Evolutionary conservation across 1,140 invertebrate genomes (phyloP).

Genomic region (Manduca sexta): DNA sequence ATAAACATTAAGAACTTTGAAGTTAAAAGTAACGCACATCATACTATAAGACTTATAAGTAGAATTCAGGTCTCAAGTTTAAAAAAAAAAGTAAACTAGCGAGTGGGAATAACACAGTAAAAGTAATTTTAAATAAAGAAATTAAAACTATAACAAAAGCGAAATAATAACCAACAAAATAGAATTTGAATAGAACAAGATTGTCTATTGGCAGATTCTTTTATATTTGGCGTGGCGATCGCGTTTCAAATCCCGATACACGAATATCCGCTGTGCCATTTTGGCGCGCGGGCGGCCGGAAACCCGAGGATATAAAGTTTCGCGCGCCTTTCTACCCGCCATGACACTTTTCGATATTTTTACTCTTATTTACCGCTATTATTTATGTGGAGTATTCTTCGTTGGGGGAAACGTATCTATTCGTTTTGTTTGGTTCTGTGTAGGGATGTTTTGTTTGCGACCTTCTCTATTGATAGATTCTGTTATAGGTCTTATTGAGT

Average conservation of each 20-base stretch:
- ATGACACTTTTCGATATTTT: slow-evolving; percentile 69
- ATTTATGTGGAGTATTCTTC: slow-evolving; percentile 57
- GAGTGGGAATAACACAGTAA: too few relatives aligned
- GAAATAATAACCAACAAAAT: too few relatives aligned
- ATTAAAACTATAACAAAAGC: too few relatives aligned
- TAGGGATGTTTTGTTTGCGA: slow-evolving; percentile 15
- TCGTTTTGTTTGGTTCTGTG: slow-evolving; percentile 22
- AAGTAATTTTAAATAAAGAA: too few relatives aligned
- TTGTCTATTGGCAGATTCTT: slow-evolving; percentile 15
- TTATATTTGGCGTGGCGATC: slow-evolving; percentile 12
- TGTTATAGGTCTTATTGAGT: not conserved
- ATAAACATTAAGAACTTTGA: too few relatives aligned
- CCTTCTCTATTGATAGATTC: not conserved
- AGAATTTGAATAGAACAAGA: not conserved
- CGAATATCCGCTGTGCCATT: slow-evolving; percentile 67
- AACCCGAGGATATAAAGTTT: slow-evolving; percentile 63
- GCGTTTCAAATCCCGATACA: slow-evolving; percentile 25
- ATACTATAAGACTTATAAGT: too few relatives aligned
- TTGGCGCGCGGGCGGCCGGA: slow-evolving; percentile 59
- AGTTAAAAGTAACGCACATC: too few relatives aligned
- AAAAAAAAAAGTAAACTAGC: too few relatives aligned
- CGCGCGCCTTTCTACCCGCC: slow-evolving; percentile 56
- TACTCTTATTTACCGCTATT: slow-evolving; percentile 68
- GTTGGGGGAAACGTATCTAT: slow-evolving; percentile 30
- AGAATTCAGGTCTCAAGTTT: too few relatives aligned